A percentile compares a stretch with the other conserved stretches of the same genome.
phyloP scores from a whole-genome alignment of 2,113 vertebrate species.

The Ia io region DNA sequence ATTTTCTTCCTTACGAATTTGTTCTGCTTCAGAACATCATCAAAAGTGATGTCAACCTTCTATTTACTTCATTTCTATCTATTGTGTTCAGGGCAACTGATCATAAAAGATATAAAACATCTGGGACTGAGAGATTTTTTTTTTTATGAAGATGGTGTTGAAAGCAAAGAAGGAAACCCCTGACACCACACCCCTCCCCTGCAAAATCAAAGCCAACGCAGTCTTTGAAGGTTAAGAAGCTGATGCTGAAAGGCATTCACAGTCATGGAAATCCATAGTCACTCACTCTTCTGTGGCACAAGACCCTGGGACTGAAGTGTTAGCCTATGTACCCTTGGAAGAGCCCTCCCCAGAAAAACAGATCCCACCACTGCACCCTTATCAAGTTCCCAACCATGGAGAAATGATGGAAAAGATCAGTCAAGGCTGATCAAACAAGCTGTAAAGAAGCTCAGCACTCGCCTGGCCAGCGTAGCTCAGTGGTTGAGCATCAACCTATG shows the following conservation, averaged over 20 bases:
- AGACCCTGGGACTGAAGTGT: accelerated
- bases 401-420: background rate
- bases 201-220: constrained; percentile 57
- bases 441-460: too few species aligned
- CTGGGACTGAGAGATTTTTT: constrained; percentile 13
- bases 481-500: too few species aligned
- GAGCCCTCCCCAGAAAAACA: background rate
- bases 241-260: background rate
- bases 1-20: constrained; percentile 62
- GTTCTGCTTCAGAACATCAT: constrained; percentile 41
- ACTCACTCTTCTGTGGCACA: background rate
- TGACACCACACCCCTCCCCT: background rate
- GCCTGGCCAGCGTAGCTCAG: accelerated
- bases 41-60: constrained; percentile 17
- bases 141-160: constrained; percentile 40
- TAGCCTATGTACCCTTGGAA: accelerated
- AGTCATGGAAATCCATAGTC: background rate
- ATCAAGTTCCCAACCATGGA: background rate
- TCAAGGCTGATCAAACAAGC: too few species aligned
- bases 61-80: constrained; percentile 69
- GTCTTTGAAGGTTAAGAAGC: constrained; percentile 51
- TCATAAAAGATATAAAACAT: constrained; percentile 50
- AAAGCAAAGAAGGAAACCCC: constrained; percentile 22
- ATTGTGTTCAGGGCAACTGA: constrained; percentile 56
- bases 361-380: too few species aligned